These are phyloP conservation scores for Bombyx mandarina DNA, from an alignment of 1,140 invertebrate genomes.

Conservation along the genomic window DNA sequence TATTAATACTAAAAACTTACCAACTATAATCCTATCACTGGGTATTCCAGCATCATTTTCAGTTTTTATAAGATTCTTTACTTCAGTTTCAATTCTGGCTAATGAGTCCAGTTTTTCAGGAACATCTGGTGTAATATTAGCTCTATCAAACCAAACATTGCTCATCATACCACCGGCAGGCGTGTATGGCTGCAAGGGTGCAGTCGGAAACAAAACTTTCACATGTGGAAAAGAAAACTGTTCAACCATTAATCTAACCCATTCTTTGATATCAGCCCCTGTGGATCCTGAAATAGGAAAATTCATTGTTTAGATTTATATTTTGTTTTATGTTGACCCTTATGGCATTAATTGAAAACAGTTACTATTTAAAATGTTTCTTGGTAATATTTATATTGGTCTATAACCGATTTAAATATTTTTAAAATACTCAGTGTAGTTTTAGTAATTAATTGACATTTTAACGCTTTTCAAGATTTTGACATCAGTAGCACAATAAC, in stretches of 20 bases:
- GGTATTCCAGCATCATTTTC: conserved; percentile 77
- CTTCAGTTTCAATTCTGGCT: conserved; percentile 68
- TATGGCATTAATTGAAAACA: too few relatives aligned
- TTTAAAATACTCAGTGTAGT: too few relatives aligned
- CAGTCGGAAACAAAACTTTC: conserved; percentile 80
- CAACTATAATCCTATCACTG: conserved; percentile 76
- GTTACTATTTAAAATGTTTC: too few relatives aligned
- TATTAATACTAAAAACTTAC: conserved; percentile 26
- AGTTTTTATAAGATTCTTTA: conserved; percentile 74
- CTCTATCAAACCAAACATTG: conserved; percentile 82
- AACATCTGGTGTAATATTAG: conserved; percentile 71
- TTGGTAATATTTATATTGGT: too few relatives aligned
- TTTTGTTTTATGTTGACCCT: neutral
- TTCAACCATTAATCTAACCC: conserved; percentile 74
- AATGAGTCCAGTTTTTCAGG: conserved; percentile 75
- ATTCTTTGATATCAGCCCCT: conserved; percentile 74
- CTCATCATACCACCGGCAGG: conserved; percentile 74
- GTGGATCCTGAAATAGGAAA: conserved; percentile 70
- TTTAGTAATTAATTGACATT: too few relatives aligned
- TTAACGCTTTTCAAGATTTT: too few relatives aligned
- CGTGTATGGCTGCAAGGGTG: conserved; percentile 78
- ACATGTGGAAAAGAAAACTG: conserved; percentile 78
- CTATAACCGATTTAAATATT: too few relatives aligned
- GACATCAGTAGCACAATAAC: too few relatives aligned
- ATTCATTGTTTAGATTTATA: neutral